Conservation (phyloP, 2,888 invertebrate genomes). For the Drosophila lutescens region DNA sequence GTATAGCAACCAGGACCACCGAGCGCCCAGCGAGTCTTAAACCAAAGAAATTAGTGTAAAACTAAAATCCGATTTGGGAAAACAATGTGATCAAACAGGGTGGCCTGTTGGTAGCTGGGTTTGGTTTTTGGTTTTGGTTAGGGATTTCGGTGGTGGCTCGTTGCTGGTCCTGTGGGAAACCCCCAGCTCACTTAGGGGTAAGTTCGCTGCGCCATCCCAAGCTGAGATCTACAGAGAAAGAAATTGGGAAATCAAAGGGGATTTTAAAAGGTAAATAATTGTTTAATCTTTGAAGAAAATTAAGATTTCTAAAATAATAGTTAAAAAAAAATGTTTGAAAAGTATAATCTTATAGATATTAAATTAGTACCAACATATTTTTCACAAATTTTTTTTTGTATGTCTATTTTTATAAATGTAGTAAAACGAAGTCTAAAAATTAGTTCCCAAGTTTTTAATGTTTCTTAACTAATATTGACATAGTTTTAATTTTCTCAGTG, state of each 20-base stretch:
- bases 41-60: slow-evolving; percentile 84
- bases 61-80: slow-evolving; percentile 83
- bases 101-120: slow-evolving; percentile 26
- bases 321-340: too few relatives aligned
- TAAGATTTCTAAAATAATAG: too few relatives aligned
- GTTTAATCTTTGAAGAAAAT: too few relatives aligned
- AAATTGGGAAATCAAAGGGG: not conserved
- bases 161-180: slow-evolving; percentile 67
- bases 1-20: slow-evolving; percentile 31
- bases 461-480: too few relatives aligned
- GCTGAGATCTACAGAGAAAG: slow-evolving; percentile 18
- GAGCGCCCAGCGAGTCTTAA: slow-evolving; percentile 66
- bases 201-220: slow-evolving; percentile 39
- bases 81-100: slow-evolving; percentile 76
- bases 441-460: too few relatives aligned
- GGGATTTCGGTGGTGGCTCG: slow-evolving; percentile 35
- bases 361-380: too few relatives aligned
- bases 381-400: too few relatives aligned
- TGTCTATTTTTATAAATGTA: too few relatives aligned
- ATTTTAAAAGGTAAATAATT: too few relatives aligned
- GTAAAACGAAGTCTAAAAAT: too few relatives aligned
- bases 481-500: slow-evolving; percentile 6
- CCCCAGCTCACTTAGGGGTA: slow-evolving; percentile 61
- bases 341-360: too few relatives aligned
- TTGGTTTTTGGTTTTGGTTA: slow-evolving; percentile 25